Conservation (phyloP, 2,113 vertebrate genomes). For the Antechinus stuartii region DNA sequence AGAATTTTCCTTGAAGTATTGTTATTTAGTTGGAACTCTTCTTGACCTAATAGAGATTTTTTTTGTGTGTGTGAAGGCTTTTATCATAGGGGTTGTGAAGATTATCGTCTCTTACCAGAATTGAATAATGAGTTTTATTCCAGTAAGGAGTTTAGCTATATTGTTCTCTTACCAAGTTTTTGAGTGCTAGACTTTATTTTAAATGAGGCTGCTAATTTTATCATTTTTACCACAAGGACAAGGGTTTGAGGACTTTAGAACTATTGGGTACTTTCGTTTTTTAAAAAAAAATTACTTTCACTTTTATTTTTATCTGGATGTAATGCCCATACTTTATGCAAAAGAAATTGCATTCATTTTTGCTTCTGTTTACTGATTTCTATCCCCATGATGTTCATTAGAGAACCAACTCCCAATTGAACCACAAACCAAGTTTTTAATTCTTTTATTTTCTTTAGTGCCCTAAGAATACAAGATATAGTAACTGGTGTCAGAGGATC, state of each 20-base stretch:
- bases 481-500: not conserved
- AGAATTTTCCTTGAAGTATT: conserved; percentile 53
- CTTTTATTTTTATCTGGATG: not conserved
- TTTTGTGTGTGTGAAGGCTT: not conserved
- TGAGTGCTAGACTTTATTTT: not conserved
- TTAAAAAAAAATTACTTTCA: not conserved
- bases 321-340: not conserved
- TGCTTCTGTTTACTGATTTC: not conserved
- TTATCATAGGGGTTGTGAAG: not conserved
- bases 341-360: conserved; percentile 24
- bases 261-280: not conserved
- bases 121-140: conserved; percentile 25
- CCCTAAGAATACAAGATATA: not conserved
- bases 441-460: conserved; percentile 1
- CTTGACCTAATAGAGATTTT: conserved; percentile 1
- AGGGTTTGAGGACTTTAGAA: not conserved
- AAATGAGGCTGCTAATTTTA: not conserved
- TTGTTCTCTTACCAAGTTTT: not conserved
- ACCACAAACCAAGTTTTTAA: conserved; percentile 17
- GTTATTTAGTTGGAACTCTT: not conserved
- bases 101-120: conserved; percentile 7
- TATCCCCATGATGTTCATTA: not conserved
- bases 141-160: not conserved
- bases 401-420: not conserved
- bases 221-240: not conserved